Base-by-base conservation (phyloP, 2,113 vertebrate genomes). In the Cichladusa arquata region DNA sequence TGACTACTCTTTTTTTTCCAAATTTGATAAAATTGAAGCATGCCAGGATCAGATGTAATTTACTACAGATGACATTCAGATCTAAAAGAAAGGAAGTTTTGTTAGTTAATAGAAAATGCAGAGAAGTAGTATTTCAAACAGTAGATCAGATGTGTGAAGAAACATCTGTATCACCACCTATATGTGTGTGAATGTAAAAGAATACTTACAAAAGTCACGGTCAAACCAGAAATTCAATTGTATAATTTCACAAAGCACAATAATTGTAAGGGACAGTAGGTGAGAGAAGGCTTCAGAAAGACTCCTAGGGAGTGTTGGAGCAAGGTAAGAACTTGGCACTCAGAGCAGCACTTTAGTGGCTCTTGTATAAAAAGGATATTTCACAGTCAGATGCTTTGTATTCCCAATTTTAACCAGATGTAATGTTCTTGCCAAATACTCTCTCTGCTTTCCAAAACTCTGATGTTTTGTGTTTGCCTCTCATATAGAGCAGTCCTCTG, bases 121-220 rank as follows among this genome's bases (percentile, higher is more conserved):
- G 33, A 45, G 19, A 62, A 56, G 19, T 17, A 62, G 1, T 29
- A n/a, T 88, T 92, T 80, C 58, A 44, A 54, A 67, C 34, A 56
- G 12, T 7, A 54, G 5, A 38, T 3, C 9, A 58, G 12, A 88
- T 73, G 6, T 3, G 2, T 54, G 24, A 84, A 38, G 12, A 84
- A 91, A 67, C 7, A 38, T 8, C 51, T 64, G 0, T 36, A 70
- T 54, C 1, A 8, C 4, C 13, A 31, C 5, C 20, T 5, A 1
- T n/a, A 40, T 4, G 1, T 16, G 2, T 24, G 3, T 16, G 19
- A 88, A 51, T 36, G 48, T 40, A 48, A 44, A 82, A 6, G 18
- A 83, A 22, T 48, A 61, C 5, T 47, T 69, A 31, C 0, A 12
- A 61, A 65, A 4, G 14, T 7, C 25, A 62, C 0, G 1, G 22